Conservation (phyloP, 2,797 vertebrate species). For the Meda fulgida region DNA sequence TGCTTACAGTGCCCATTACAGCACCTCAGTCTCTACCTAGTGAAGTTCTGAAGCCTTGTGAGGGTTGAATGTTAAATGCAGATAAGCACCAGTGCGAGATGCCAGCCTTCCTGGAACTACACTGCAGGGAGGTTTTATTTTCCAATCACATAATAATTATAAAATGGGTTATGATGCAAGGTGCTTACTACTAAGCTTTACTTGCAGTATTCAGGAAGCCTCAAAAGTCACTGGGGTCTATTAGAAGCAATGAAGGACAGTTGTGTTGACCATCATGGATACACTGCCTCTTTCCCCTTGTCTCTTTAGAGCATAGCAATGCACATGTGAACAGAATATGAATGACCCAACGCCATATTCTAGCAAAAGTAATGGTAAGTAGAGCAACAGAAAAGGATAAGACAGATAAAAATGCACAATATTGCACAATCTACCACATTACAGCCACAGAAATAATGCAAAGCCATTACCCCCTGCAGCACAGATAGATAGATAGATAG, state of each 20-base stretch:
- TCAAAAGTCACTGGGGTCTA: conserved; percentile 52
- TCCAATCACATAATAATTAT: conserved; percentile 22
- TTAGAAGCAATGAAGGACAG: conserved; percentile 52
- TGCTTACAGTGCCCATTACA: conserved; percentile 23
- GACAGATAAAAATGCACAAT: conserved; percentile 44
- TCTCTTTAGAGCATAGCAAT: conserved; percentile 67
- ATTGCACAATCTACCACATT: conserved; percentile 41
- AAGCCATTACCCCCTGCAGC: conserved; percentile 30
- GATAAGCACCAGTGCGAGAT: conserved; percentile 41
- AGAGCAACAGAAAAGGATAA: conserved; percentile 66
- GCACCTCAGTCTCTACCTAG: conserved; percentile 36
- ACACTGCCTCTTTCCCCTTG: conserved; percentile 55
- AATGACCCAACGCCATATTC: conserved; percentile 84
- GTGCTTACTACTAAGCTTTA: conserved; percentile 45
- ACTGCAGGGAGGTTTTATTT: conserved; percentile 24
- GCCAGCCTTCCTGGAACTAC: conserved; percentile 42
- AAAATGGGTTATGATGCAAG: conserved; percentile 41
- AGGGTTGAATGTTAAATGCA: conserved; percentile 57
- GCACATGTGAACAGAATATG: conserved; percentile 84
- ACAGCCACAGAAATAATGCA: conserved; percentile 40
- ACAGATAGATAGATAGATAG: conserved; percentile 45
- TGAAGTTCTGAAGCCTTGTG: conserved; percentile 27
- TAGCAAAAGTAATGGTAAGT: conserved; percentile 76
- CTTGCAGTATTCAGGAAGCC: conserved; percentile 38
- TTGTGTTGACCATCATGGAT: conserved; percentile 45